Percentiles rank a stretch among this genome's conserved stretches.
These are phyloP conservation scores for Odocoileus hemionus DNA, from an alignment of 2,113 vertebrate genomes.

Conservation along the genomic window DNA sequence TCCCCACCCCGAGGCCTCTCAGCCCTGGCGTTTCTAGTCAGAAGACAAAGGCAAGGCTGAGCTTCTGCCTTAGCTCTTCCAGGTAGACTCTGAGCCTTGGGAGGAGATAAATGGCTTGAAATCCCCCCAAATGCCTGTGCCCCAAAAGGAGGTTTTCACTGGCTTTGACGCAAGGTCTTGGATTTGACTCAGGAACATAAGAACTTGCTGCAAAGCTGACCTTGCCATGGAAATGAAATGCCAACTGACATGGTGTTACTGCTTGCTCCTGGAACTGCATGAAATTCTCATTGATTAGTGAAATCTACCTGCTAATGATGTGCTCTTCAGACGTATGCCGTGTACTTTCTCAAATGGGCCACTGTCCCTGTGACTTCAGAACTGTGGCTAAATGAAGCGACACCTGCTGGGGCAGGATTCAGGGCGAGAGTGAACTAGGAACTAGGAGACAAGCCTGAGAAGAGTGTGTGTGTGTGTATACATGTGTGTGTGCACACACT, in stretches of 20 bases:
- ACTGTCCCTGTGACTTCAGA: neutral
- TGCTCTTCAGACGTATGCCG: neutral
- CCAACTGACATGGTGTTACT: fast-evolving
- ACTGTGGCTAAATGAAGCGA: neutral
- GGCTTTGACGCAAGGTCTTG: neutral
- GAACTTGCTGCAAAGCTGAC: neutral
- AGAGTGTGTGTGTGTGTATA: neutral
- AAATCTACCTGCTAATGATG: neutral
- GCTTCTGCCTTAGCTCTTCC: neutral
- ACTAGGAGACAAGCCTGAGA: neutral
- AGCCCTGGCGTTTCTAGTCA: neutral
- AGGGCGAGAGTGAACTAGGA: neutral
- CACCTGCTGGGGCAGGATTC: neutral
- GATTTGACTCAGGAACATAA: neutral
- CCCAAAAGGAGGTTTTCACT: neutral
- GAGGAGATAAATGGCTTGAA: neutral
- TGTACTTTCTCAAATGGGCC: neutral
- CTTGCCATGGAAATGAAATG: neutral
- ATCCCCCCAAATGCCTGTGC: neutral
- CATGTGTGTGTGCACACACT: fast-evolving
- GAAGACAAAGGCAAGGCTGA: neutral
- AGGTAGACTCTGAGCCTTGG: neutral
- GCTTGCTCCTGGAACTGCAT: neutral
- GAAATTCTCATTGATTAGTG: neutral
- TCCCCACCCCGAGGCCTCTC: neutral